Evolutionary conservation across 2,797 vertebrate species (phyloP).

Genomic region (Notamacropus eugenii): DNA sequence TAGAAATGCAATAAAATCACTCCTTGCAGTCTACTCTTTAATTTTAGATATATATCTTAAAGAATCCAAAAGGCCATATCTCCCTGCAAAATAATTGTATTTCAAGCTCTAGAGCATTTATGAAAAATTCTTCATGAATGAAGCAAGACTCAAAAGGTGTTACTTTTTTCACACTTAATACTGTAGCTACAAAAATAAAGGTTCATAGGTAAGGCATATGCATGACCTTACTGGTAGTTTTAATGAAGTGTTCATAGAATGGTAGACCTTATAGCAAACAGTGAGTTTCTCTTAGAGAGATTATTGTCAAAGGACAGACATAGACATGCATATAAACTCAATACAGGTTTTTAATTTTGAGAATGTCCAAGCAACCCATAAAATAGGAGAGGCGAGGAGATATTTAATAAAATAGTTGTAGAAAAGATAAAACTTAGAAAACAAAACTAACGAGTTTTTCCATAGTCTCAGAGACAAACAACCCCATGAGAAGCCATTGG

Average conservation of each 20-base stretch:
- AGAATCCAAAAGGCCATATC: background rate
- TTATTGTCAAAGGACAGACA: background rate
- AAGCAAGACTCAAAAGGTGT: background rate
- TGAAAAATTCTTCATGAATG: background rate
- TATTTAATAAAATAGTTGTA: background rate
- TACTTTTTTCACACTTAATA: background rate
- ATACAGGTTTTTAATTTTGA: background rate
- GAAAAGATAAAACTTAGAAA: background rate
- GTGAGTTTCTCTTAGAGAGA: background rate
- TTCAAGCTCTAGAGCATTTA: background rate
- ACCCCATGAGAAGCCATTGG: background rate
- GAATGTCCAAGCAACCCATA: background rate
- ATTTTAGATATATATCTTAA: background rate
- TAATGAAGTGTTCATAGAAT: background rate
- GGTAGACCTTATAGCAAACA: background rate
- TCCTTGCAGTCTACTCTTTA: background rate
- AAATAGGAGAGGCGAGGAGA: background rate
- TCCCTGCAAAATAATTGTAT: background rate
- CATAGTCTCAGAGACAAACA: background rate
- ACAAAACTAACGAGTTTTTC: background rate
- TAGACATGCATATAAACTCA: background rate
- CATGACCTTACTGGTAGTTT: background rate
- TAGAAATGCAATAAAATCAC: background rate
- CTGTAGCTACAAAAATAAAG: background rate
- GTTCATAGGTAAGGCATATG: background rate